Evolutionary conservation across 2,888 invertebrate genomes (phyloP), one percentile per base, ranked within the genome.

Genomic region (Leucophenga maculata): DNA sequence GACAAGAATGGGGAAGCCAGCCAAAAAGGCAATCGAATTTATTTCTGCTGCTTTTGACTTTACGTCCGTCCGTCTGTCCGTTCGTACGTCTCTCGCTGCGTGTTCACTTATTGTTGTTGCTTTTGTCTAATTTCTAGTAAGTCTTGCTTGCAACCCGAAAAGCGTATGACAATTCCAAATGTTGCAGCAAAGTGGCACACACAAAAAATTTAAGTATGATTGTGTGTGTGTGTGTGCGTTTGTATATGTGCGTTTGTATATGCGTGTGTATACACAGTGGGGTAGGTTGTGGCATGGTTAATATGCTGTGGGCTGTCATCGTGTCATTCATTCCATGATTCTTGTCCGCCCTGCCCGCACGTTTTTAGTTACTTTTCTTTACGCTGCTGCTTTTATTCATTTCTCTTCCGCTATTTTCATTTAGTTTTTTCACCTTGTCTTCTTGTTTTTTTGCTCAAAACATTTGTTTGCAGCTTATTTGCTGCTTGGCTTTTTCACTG

Each of bases 11-110:
- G 73, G 75, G 79, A 77, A 39, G 67, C 71, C 67, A 39, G 67
- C 71, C 67, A 55, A 69, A 75, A 74, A 73, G 81, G 81, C 84
- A 82, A 84, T 82, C 84, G 81, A 81, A 84, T 84, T 82, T 82
- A 77, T 77, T 79, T 83, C 84, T 81, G 80, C 78, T 84, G 80
- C 80, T 70, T 67, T 16, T 13, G 13, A n/a, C 18, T 18, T 8
- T 4, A 1, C n/a, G n/a, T 1, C 50, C 71, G 71, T 11, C 18
- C 14, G 50, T 4, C 9, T 50, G n/a, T 1, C 50, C 71, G 71
- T 11, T 8, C 14, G 8, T 50, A 16, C 13, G 1, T 18, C 16
- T n/a, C 1, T 18, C 16, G 1, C 50, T 50, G n/a, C 50, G 50
- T 50, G 1, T 50, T n/a, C 50, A 13, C n/a, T n/a, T n/a, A n/a